These are phyloP conservation scores for Neodiprion virginianus DNA, from an alignment of 1,140 invertebrate species.

Conservation along the genomic window DNA sequence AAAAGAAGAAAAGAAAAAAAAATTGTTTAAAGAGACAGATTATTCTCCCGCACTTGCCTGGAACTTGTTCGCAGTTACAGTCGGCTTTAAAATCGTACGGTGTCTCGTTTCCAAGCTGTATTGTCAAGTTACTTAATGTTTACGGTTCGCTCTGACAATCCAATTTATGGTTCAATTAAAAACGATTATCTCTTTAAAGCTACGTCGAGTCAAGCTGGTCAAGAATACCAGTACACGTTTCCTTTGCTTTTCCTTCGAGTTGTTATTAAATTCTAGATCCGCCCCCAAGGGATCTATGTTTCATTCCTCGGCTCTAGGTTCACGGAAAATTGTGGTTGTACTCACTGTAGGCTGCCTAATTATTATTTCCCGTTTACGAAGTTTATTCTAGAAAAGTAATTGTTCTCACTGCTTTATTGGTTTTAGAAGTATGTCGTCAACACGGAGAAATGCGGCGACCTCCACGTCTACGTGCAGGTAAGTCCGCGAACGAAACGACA, in stretches of 20 bases:
- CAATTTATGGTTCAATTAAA: background rate
- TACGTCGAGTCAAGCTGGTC: background rate
- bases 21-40: no score
- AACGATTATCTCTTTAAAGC: background rate
- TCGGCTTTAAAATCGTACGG: no score
- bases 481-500: constrained; percentile 31
- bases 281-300: background rate
- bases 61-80: no score
- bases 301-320: background rate
- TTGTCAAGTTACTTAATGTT: background rate
- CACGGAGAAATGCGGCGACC: constrained; percentile 72
- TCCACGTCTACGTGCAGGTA: constrained; percentile 74
- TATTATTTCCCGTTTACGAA: no score
- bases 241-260: no score
- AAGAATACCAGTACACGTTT: background rate
- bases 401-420: no score
- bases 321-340: background rate
- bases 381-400: no score
- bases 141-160: background rate
- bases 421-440: constrained; percentile 75
- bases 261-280: background rate
- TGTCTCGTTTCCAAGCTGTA: no score
- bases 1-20: no score
- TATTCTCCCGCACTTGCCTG: no score
- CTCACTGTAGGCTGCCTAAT: no score